A percentile compares a stretch with the other conserved stretches of the same genome.
phyloP scores from a whole-genome alignment of 2,113 vertebrate species.

The Cathartes aura region DNA sequence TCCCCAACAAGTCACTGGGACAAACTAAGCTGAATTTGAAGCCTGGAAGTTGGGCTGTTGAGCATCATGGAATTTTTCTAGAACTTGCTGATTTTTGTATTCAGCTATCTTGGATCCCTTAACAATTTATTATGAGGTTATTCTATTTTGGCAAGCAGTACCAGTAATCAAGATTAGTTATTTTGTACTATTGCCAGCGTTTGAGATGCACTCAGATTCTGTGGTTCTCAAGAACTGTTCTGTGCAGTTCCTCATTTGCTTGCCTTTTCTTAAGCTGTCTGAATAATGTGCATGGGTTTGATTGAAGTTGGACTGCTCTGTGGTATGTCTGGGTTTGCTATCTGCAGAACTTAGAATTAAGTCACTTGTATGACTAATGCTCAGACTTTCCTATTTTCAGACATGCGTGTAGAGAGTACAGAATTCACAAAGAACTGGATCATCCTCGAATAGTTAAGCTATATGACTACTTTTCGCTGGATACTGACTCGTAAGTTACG shows the following conservation, averaged over 20 bases:
- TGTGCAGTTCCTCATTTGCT: neutral
- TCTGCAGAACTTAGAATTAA: neutral
- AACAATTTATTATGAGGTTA: neutral
- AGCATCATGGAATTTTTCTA: neutral
- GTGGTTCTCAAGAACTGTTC: neutral
- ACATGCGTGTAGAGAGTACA: conserved; percentile 98
- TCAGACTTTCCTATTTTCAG: conserved; percentile 73
- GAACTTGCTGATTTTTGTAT: conserved; percentile 10
- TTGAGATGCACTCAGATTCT: neutral
- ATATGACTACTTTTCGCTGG: conserved; percentile 98
- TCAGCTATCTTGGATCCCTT: neutral
- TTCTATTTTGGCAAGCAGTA: neutral
- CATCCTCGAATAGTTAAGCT: conserved; percentile 99
- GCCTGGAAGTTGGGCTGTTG: neutral
- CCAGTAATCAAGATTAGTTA: neutral
- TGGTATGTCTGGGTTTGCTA: neutral
- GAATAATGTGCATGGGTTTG: neutral
- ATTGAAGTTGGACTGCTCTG: neutral
- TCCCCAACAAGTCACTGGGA: neutral
- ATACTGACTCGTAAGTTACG: conserved; percentile 96
- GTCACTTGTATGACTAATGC: conserved; percentile 37
- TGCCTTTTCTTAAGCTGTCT: neutral
- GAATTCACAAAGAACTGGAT: conserved; percentile 99
- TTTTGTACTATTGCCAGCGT: neutral
- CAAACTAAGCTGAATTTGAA: neutral